Conservation (phyloP, 2,888 invertebrate species). For the Melikaiella ostensackeni region DNA sequence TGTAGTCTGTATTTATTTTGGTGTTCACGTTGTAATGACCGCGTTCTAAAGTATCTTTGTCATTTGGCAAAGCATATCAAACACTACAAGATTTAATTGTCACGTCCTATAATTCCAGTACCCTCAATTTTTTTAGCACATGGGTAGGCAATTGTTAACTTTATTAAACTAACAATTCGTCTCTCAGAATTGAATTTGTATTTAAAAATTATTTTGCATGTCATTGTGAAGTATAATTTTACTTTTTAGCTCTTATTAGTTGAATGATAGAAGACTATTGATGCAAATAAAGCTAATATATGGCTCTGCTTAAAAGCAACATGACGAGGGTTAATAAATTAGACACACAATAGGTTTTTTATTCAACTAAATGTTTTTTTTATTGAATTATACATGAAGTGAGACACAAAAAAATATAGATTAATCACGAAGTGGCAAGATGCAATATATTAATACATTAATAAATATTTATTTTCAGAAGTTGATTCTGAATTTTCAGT, state of each 20-base stretch:
- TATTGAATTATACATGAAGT: neutral
- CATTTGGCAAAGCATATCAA: conserved; percentile 22
- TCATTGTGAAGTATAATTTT: neutral
- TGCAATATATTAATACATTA: neutral
- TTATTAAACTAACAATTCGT: neutral
- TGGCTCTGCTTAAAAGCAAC: neutral
- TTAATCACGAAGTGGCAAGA: neutral
- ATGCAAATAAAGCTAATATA: too few relatives aligned
- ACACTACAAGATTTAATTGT: conserved; percentile 23
- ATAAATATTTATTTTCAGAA: neutral
- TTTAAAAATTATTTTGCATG: neutral
- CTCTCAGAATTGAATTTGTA: neutral
- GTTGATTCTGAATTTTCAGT: too few relatives aligned
- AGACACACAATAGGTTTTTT: neutral
- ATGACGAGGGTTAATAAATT: neutral
- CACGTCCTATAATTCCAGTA: conserved; percentile 32
- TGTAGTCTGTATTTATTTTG: conserved; percentile 10
- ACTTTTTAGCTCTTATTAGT: neutral
- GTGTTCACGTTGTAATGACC: conserved; percentile 24
- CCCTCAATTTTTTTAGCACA: neutral
- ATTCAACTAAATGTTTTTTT: neutral
- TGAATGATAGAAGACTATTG: neutral
- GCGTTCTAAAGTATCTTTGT: conserved; percentile 26
- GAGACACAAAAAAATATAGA: neutral
- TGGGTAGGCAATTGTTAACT: neutral